A percentile compares a stretch with the other conserved stretches of the same genome.
Evolutionary conservation across 2,888 invertebrate genomes (phyloP).

Genomic region (Cactoblastis cactorum): DNA sequence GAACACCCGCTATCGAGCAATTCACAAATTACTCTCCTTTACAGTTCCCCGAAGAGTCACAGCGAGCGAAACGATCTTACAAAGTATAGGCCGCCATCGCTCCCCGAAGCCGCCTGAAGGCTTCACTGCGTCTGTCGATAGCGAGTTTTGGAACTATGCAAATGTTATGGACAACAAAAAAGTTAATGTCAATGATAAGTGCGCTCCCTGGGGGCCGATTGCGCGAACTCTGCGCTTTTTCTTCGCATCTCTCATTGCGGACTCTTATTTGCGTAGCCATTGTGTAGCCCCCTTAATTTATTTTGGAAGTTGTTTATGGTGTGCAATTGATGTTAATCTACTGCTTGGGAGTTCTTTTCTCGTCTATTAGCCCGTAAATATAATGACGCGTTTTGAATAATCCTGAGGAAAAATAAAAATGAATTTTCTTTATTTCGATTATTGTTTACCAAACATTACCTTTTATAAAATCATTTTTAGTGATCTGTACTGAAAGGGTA

Average conservation of each 20-base stretch:
- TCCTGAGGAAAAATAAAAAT: background rate
- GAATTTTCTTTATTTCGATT: background rate
- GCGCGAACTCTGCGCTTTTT: conserved; percentile 42
- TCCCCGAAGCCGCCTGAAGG: conserved; percentile 61
- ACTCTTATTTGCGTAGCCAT: conserved; percentile 42
- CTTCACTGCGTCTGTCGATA: conserved; percentile 56
- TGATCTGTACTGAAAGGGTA: too few species aligned
- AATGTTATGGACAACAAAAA: conserved; percentile 80
- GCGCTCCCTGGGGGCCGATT: conserved; percentile 64
- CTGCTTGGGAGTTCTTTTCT: conserved; percentile 16
- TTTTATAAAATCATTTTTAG: too few species aligned
- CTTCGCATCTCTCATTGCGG: conserved; percentile 35
- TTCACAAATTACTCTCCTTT: conserved; percentile 57
- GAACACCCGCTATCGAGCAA: conserved; percentile 36
- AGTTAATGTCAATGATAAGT: conserved; percentile 78
- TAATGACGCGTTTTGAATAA: conserved; percentile 10
- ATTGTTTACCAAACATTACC: too few species aligned
- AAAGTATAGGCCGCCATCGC: conserved; percentile 61
- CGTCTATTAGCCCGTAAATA: conserved; percentile 2
- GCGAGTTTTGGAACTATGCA: conserved; percentile 74
- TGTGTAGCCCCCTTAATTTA: conserved; percentile 58
- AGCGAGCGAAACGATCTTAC: conserved; percentile 72
- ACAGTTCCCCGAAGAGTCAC: conserved; percentile 56
- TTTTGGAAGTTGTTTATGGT: conserved; percentile 31
- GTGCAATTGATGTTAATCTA: conserved; percentile 21